A percentile compares a stretch with the other conserved stretches of the same genome.
phyloP scores from a whole-genome alignment of 2,888 invertebrate genomes.

The Cancer borealis region DNA sequence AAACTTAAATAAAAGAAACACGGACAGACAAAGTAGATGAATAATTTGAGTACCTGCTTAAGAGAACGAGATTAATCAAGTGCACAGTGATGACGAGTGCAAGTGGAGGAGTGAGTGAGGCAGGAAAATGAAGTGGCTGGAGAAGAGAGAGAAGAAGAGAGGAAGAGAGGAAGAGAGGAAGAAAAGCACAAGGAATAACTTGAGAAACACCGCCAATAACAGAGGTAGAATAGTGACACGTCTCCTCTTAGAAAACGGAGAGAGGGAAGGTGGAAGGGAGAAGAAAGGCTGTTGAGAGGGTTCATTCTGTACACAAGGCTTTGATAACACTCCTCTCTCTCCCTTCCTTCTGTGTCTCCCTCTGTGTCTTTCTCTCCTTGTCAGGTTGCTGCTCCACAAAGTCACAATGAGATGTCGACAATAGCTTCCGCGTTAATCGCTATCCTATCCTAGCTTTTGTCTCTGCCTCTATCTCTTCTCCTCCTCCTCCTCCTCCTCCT shows the following conservation, averaged over 20 bases:
- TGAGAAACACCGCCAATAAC: slow-evolving; percentile 8
- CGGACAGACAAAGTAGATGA: no score
- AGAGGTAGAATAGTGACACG: not conserved
- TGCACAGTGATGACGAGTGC: no score
- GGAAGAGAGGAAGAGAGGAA: not conserved
- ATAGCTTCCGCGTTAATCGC: not conserved
- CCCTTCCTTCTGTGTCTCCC: not conserved
- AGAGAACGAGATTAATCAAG: no score
- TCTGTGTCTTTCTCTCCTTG: not conserved
- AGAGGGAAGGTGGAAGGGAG: not conserved
- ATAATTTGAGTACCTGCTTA: no score
- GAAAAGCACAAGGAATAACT: not conserved
- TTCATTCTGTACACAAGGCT: not conserved
- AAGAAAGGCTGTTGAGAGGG: not conserved
- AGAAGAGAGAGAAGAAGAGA: not conserved
- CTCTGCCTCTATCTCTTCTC: not conserved
- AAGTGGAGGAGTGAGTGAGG: no score
- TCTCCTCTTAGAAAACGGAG: not conserved
- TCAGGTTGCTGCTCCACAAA: not conserved
- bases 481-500: slow-evolving; percentile 21
- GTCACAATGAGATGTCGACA: not conserved
- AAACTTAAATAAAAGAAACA: no score
- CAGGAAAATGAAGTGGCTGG: not conserved
- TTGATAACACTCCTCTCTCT: slow-evolving; percentile 22
- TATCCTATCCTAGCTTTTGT: not conserved